phyloP scores from a whole-genome alignment of 2,113 vertebrate species.

The Channa argus region DNA sequence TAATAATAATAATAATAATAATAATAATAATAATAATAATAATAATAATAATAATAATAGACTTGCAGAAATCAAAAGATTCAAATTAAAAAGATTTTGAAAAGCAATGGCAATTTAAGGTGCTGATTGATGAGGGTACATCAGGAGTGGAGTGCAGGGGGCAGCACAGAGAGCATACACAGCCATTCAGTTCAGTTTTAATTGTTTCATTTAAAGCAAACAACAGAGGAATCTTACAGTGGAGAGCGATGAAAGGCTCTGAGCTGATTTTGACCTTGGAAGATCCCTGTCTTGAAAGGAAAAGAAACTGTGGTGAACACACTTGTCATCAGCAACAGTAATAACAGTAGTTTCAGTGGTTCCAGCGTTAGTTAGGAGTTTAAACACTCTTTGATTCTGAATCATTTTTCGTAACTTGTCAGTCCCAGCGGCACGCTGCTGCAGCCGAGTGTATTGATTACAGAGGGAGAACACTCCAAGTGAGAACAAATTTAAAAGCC shows the following conservation, averaged over 20 bases:
- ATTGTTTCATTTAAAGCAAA: not conserved
- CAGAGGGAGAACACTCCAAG: constrained; percentile 39
- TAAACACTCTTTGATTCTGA: constrained; percentile 22
- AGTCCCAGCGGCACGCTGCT: constrained; percentile 18
- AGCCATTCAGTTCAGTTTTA: not conserved
- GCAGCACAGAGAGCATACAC: not conserved
- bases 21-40: not conserved
- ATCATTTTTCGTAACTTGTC: constrained; percentile 1
- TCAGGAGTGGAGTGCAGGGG: no score
- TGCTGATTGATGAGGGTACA: no score
- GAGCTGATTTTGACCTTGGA: constrained; percentile 32
- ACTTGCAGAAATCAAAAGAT: not conserved
- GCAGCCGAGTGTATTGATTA: constrained; percentile 53
- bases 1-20: no score
- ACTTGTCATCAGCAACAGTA: constrained; percentile 3
- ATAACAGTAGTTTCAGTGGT: constrained; percentile 8
- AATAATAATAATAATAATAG: not conserved
- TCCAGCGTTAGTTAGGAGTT: constrained; percentile 20
- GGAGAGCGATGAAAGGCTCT: constrained; percentile 6
- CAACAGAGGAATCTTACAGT: constrained; percentile 51
- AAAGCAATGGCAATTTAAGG: no score
- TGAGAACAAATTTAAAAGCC: constrained; percentile 60
- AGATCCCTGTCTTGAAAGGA: constrained; percentile 69
- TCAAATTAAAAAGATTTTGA: no score
- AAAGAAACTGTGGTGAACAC: constrained; percentile 18